A percentile compares a stretch with the other conserved stretches of the same genome.
Conservation (phyloP, 30 jellyfish, hydroid and myxozoan genomes). For the Rhopilema esculentum region DNA sequence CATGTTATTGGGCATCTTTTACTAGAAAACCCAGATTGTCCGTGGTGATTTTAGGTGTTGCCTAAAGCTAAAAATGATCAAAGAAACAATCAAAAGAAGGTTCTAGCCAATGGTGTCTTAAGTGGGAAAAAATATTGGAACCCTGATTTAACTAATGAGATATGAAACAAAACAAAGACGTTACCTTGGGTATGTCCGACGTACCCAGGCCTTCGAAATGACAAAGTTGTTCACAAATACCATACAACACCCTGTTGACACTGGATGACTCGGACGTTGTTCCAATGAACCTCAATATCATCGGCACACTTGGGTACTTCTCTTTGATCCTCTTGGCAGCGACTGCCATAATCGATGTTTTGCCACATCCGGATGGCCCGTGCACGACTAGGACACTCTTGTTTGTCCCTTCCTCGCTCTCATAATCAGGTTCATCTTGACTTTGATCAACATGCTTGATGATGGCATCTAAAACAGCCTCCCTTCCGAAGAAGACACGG, state of each 20-base stretch:
- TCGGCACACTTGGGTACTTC: conserved; percentile 34
- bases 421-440: conserved; percentile 2
- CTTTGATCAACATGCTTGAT: conserved; percentile 31
- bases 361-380: conserved; percentile 96
- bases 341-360: conserved; percentile 86
- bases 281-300: conserved; percentile 80
- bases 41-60: no score
- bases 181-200: conserved; percentile 62
- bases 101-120: no score
- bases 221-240: conserved; percentile 76
- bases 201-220: conserved; percentile 9
- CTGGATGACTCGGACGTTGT: conserved; percentile 91
- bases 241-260: conserved; percentile 51
- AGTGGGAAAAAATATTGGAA: no score
- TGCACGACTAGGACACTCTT: conserved; percentile 63
- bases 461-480: conserved; percentile 65
- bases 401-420: conserved; percentile 7
- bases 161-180: no score
- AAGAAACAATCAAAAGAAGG: no score
- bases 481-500: conserved; percentile 84
- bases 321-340: conserved; percentile 74
- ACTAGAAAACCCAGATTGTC: no score
- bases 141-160: no score
- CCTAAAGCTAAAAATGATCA: no score
- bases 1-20: no score